These are phyloP conservation scores for Haplotaxodon microlepis DNA, from an alignment of 2,113 vertebrate genomes.

Conservation along the genomic window DNA sequence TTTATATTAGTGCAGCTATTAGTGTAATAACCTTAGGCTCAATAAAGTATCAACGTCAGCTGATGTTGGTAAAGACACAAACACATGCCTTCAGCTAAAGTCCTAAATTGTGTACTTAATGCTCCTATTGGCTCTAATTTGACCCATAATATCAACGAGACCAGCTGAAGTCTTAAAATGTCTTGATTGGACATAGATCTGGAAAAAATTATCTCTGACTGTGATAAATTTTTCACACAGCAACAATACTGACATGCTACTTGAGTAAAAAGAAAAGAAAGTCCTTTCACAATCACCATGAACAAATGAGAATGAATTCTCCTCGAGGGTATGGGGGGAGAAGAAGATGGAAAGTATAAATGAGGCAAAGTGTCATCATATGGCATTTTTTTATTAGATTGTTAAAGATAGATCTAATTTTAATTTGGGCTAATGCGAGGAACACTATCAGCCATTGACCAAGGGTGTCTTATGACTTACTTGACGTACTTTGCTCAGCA, in stretches of 20 bases:
- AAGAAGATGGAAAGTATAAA: constrained; percentile 8
- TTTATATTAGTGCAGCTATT: not conserved
- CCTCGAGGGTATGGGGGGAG: not conserved
- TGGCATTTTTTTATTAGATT: constrained; percentile 60
- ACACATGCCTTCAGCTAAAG: constrained; percentile 35
- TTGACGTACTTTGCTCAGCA: constrained; percentile 50
- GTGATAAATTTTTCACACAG: constrained; percentile 16
- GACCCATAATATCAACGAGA: constrained; percentile 11
- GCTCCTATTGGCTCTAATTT: constrained; percentile 26
- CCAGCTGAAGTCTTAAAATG: constrained; percentile 1
- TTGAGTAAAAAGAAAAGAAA: not conserved
- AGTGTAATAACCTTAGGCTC: constrained; percentile 21
- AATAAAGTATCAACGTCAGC: constrained; percentile 42
- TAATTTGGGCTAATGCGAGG: constrained; percentile 67
- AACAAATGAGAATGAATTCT: constrained; percentile 42
- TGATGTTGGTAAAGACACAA: constrained; percentile 40
- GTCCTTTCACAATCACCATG: not conserved
- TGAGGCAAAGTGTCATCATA: constrained; percentile 52
- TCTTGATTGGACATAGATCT: constrained; percentile 36
- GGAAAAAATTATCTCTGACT: not conserved
- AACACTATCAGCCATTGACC: constrained; percentile 64
- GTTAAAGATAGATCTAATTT: constrained; percentile 68
- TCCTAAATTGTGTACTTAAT: constrained; percentile 43
- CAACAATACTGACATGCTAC: not conserved
- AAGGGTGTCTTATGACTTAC: constrained; percentile 70